A percentile compares a stretch with the other conserved stretches of the same genome.
Evolutionary conservation across 2,113 vertebrate genomes (phyloP).

Genomic region (Neolamprologus falcicula): DNA sequence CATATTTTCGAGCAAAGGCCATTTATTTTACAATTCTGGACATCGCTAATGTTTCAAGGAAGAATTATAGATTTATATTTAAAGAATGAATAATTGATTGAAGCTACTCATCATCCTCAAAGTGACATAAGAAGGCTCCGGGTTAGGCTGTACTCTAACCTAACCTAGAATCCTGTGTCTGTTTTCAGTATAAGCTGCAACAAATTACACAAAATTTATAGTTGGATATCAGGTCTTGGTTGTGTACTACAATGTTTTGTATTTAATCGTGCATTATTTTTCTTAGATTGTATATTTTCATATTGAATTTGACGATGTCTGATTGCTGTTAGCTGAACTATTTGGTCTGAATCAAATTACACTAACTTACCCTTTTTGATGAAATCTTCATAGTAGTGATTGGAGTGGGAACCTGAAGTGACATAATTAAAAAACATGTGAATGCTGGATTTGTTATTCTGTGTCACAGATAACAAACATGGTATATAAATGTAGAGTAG

Average conservation of each 20-base stretch:
- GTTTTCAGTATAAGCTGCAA: not conserved
- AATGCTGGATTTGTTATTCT: not conserved
- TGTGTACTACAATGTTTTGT: not conserved
- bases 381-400: slow-evolving; percentile 97
- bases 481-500: not conserved
- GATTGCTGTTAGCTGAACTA: not conserved
- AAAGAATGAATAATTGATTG: not conserved
- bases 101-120: not conserved
- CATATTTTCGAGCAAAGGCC: not conserved
- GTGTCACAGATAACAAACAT: not conserved
- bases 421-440: not conserved
- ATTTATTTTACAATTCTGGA: not conserved
- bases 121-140: not conserved
- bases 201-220: not conserved
- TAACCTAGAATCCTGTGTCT: not conserved
- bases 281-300: not conserved
- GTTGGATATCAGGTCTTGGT: not conserved
- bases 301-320: not conserved
- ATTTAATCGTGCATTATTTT: not conserved
- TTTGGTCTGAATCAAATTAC: not conserved
- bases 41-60: not conserved
- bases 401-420: slow-evolving; percentile 80
- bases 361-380: slow-evolving; percentile 84
- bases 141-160: not conserved
- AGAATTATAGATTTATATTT: not conserved